Conservation (phyloP, 2,797 vertebrate genomes). For the Poliocrania exsul region DNA sequence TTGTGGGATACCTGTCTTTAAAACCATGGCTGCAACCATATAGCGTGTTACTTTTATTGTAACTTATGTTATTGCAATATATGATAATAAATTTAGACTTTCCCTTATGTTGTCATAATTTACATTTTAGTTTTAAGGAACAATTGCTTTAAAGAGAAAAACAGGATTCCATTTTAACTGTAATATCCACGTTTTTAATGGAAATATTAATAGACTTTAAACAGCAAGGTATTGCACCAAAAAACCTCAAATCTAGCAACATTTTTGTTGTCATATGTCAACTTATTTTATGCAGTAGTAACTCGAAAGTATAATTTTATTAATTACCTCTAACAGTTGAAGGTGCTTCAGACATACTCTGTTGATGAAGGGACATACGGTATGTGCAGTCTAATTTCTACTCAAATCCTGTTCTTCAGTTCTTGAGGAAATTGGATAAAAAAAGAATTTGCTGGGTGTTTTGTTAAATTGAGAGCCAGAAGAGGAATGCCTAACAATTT, state of each 20-base stretch:
- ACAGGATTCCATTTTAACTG: neutral
- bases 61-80: neutral
- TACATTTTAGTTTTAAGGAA: neutral
- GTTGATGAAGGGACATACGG: neutral
- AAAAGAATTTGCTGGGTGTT: neutral
- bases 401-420: neutral
- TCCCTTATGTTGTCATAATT: neutral
- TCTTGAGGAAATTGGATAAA: neutral
- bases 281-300: neutral
- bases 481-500: neutral
- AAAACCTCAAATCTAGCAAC: neutral
- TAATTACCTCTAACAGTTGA: neutral
- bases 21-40: neutral
- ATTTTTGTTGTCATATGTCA: neutral
- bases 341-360: conserved; percentile 12
- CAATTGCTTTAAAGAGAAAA: neutral
- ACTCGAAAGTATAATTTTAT: conserved; percentile 1
- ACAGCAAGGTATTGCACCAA: neutral
- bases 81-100: neutral
- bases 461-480: neutral
- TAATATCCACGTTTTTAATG: neutral
- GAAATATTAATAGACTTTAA: neutral
- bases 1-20: neutral
- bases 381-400: neutral
- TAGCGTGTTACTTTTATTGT: neutral